phyloP scores from a whole-genome alignment of 2,888 invertebrate genomes.

The Orchesellides sinensis region DNA sequence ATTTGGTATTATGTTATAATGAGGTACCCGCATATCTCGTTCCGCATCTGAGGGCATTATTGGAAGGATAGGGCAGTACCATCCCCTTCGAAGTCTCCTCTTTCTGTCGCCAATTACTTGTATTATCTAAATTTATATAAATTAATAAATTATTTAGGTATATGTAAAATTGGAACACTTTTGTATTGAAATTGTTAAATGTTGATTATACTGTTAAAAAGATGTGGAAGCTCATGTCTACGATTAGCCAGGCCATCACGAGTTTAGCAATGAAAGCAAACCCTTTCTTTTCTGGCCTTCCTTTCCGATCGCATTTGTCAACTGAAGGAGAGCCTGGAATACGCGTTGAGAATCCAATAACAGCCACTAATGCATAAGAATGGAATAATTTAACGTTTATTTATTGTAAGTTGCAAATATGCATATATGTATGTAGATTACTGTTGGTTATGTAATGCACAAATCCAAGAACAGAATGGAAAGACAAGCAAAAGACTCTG shows the following conservation, averaged over 20 bases:
- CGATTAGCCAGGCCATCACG: neutral
- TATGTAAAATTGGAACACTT: neutral
- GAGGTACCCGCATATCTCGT: neutral
- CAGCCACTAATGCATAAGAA: neutral
- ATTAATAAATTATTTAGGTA: neutral
- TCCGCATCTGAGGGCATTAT: neutral
- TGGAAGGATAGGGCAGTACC: conserved; percentile 21
- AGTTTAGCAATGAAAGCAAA: neutral
- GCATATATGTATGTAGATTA: too few species aligned
- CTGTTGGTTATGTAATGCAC: neutral
- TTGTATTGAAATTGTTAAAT: neutral
- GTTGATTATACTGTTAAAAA: neutral
- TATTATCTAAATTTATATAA: neutral
- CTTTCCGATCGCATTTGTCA: neutral
- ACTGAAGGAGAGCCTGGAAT: conserved; percentile 15
- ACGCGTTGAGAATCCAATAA: neutral
- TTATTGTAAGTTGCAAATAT: neutral
- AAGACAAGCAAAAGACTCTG: neutral
- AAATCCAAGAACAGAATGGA: conserved; percentile 13
- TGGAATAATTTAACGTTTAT: too few species aligned
- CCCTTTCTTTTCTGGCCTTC: neutral
- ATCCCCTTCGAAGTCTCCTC: neutral
- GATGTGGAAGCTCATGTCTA: conserved; percentile 3
- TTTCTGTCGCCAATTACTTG: neutral
- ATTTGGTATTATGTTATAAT: too few species aligned